Percentiles rank a stretch among this genome's conserved stretches.
These are phyloP conservation scores for Ancistrus triradiatus DNA, from an alignment of 2,113 vertebrate genomes.

Conservation along the genomic window DNA sequence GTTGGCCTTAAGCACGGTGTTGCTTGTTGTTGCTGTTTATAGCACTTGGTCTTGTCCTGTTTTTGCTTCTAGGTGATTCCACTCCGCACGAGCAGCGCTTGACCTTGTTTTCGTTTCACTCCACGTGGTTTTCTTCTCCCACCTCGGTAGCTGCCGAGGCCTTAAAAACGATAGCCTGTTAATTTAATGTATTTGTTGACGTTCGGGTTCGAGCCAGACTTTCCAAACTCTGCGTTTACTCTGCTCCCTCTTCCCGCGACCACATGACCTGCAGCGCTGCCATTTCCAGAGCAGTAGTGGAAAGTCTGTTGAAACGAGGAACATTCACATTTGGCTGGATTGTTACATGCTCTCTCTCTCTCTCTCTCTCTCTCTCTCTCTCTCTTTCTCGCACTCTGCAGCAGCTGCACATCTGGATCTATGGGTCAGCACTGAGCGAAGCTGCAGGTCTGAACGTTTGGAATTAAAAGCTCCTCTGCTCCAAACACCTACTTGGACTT, in stretches of 20 bases:
- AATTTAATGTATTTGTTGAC: not conserved
- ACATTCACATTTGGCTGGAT: slow-evolving; percentile 51
- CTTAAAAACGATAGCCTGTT: not conserved
- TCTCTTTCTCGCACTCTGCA: slow-evolving; percentile 19
- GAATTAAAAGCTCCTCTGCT: not conserved
- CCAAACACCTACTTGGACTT: not conserved
- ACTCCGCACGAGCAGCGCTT: not conserved
- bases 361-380: slow-evolving; percentile 27
- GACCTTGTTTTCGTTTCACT: too few species aligned
- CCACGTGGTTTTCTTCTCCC: too few species aligned
- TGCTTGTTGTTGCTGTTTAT: too few species aligned
- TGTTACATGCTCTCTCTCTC: slow-evolving; percentile 46
- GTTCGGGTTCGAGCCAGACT: not conserved
- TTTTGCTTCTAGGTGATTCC: not conserved
- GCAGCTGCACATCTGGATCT: slow-evolving; percentile 8
- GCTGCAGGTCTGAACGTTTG: not conserved
- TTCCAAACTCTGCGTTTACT: not conserved
- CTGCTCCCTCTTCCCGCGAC: not conserved
- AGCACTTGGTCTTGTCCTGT: not conserved
- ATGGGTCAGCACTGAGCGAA: not conserved
- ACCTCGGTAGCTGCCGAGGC: too few species aligned
- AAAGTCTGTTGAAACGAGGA: not conserved
- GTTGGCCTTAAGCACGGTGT: too few species aligned
- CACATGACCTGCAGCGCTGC: not conserved
- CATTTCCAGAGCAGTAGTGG: not conserved